Evolutionary conservation across 1,140 invertebrate species (phyloP), one percentile per base, ranked within the genome.

Genomic region (Meloidogyne exigua): DNA sequence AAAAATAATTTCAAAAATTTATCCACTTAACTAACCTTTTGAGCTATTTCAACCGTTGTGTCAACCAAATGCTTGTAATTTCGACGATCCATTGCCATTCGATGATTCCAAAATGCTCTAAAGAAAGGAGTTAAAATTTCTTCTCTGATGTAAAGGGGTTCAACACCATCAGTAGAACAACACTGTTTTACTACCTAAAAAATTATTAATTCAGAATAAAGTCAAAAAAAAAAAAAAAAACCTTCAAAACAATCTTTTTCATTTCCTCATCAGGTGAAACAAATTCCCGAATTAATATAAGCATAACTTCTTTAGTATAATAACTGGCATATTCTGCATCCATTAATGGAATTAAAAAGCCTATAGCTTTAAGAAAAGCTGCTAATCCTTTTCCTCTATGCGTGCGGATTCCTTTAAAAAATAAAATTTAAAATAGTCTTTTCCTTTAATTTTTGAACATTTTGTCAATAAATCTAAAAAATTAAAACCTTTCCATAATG

Each of bases 231-330:
- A 42, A 66, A 57, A 66, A 70, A 66, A n/a, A 63, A 26, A 93
- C 93, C 90, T 99, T 99, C 57, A 99, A 90, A 0, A 99, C 97
- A 90, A 99, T 99, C 88, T 99, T 99, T 88, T 99, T 99, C 97
- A 99, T 99, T 91, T 99, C 97, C 89, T 99, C 97, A 89, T 99
- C 97, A 2, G 97, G 96, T 66, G 96, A 98, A 88, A 97, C 95
- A 88, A 99, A 99, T 89, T 99, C 97, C 89, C 97, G 91, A 85
- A 99, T 98, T 10, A 99, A 90, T 89, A 99, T 99, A 86, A 99
- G 90, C 97, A 99, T 99, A 84, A 99, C 96, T 92, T 99, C 96
- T 80, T 95, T 91, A 18, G 96, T 99, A 88, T 99, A 99, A 88
- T 99, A 99, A 88, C 98, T 98, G 1, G 96, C 96, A 87, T 99